Evolutionary conservation across 2,113 vertebrate genomes (phyloP).

Genomic region (Sprattus sprattus): DNA sequence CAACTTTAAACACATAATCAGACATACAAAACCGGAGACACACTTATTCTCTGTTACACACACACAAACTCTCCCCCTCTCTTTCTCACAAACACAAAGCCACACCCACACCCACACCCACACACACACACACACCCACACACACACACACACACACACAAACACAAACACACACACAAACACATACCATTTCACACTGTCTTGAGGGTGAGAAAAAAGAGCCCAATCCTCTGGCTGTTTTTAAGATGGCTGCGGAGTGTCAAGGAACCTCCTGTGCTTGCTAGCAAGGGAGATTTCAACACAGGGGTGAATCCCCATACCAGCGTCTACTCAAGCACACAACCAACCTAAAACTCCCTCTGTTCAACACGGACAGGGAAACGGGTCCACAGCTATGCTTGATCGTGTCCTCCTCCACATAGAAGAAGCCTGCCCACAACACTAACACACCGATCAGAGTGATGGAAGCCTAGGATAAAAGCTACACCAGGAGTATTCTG

Average conservation of each 20-base stretch:
- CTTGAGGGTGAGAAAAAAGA: neutral
- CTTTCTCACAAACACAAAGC: conserved; percentile 5
- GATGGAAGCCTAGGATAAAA: too few relatives aligned
- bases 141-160: neutral
- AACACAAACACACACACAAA: too few relatives aligned
- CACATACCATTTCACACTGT: neutral
- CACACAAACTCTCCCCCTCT: too few relatives aligned
- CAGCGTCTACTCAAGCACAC: neutral
- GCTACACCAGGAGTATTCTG: too few relatives aligned
- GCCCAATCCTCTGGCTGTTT: neutral
- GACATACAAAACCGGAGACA: neutral
- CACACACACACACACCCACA: conserved; percentile 5
- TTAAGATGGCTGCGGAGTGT: neutral
- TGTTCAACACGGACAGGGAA: too few relatives aligned
- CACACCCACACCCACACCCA: neutral
- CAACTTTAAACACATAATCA: neutral
- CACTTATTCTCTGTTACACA: neutral
- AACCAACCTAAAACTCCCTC: too few relatives aligned
- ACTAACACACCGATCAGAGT: too few relatives aligned
- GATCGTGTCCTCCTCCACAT: too few relatives aligned
- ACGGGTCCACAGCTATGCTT: too few relatives aligned
- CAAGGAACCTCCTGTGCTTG: neutral
- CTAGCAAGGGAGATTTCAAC: neutral
- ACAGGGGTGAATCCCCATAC: neutral
- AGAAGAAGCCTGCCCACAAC: too few relatives aligned